Conservation (phyloP, 30 jellyfish, hydroid and myxozoan genomes). For the Cassiopea xamachana region DNA sequence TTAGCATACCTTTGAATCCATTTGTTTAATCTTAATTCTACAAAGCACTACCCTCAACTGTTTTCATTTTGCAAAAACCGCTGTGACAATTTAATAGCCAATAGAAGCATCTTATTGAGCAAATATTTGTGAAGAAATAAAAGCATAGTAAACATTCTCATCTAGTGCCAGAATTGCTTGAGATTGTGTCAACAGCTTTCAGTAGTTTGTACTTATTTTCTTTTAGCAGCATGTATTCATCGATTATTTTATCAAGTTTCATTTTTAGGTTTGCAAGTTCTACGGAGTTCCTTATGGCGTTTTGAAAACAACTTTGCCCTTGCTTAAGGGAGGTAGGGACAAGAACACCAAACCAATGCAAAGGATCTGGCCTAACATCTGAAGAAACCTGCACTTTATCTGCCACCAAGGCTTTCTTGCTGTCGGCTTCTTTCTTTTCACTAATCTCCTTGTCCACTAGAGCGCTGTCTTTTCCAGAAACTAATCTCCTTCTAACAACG, state of each 20-base stretch:
- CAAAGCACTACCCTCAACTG: too few relatives aligned
- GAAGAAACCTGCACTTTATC: background rate
- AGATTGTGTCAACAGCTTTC: slow-evolving; percentile 17
- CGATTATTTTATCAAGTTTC: slow-evolving; percentile 17
- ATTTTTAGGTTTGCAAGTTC: slow-evolving; percentile 11
- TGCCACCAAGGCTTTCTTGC: background rate
- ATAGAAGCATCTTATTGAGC: background rate
- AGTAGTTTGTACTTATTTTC: slow-evolving; percentile 9
- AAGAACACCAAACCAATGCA: slow-evolving; percentile 78
- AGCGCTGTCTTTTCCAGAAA: background rate
- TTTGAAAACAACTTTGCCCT: slow-evolving; percentile 66
- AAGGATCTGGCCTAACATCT: slow-evolving; percentile 46
- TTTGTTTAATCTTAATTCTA: too few relatives aligned
- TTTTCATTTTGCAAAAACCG: too few relatives aligned
- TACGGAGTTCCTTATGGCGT: slow-evolving; percentile 22
- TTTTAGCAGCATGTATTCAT: slow-evolving; percentile 25
- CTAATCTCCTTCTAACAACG: slow-evolving; percentile 1
- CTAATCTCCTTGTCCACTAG: background rate
- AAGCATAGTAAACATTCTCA: too few relatives aligned
- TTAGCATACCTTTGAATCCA: too few relatives aligned
- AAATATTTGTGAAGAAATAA: background rate
- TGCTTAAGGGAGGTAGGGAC: slow-evolving; percentile 62
- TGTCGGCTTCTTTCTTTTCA: background rate
- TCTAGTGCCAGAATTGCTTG: background rate
- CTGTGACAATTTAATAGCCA: too few relatives aligned